These are phyloP conservation scores for Glomeris maerens DNA, from an alignment of 1,140 invertebrate genomes.

Conservation along the genomic window DNA sequence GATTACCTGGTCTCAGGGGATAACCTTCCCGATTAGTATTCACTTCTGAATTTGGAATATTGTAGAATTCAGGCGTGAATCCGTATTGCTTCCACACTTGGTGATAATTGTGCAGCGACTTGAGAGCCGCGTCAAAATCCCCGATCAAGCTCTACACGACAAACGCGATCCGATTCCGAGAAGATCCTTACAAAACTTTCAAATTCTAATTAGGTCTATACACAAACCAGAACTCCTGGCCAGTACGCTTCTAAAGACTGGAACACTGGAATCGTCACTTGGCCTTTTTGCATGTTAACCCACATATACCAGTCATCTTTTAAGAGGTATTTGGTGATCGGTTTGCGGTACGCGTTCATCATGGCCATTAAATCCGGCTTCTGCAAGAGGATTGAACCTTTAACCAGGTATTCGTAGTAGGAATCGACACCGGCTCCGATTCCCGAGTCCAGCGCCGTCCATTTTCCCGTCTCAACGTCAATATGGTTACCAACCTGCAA, in stretches of 20 bases:
- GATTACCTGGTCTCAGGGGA: conserved; percentile 63
- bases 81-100: conserved; percentile 93
- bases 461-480: conserved; percentile 82
- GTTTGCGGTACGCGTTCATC: conserved; percentile 64
- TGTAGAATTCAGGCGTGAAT: conserved; percentile 94
- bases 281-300: conserved; percentile 90
- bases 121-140: conserved; percentile 77
- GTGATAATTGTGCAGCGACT: conserved; percentile 88
- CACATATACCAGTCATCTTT: conserved; percentile 92
- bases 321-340: conserved; percentile 75
- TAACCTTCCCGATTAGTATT: conserved; percentile 77
- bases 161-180: not conserved
- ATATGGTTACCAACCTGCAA: conserved; percentile 82
- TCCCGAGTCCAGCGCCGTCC: conserved; percentile 92
- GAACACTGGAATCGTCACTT: conserved; percentile 89
- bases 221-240: conserved; percentile 77
- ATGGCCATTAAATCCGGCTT: conserved; percentile 78
- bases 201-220: no score
- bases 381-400: conserved; percentile 59
- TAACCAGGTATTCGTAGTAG: conserved; percentile 97
- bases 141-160: conserved; percentile 42
- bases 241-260: conserved; percentile 97
- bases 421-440: conserved; percentile 90
- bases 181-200: no score
- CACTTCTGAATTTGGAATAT: conserved; percentile 69